Base-by-base conservation (phyloP, 2,888 invertebrate species). In the Ganaspis brasiliensis region DNA sequence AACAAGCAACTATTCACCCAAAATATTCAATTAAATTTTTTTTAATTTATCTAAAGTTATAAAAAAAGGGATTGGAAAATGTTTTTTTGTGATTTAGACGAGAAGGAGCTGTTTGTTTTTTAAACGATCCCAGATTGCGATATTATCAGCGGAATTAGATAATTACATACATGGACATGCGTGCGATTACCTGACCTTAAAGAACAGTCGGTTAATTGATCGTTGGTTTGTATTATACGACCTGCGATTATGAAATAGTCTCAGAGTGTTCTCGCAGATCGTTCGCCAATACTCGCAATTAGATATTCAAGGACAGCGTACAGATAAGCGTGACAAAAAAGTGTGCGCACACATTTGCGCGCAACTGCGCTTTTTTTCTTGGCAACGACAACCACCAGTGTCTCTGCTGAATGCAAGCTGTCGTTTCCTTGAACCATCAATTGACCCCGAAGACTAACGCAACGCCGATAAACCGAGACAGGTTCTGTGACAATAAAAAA, bases 181-280 rank as follows among this genome's bases (percentile, higher is more conserved):
- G 75, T 75, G 78, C 77, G 56, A 74, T 78, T 78, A 77, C 71
- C 78, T 78, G 80, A 80, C 78, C 80, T 75, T 81, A 77, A 72
- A 67, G 80, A 81, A 78, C 82, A 79, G 80, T 79, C 79, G 80
- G 75, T 82, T 84, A 85, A 85, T 85, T 82, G 85, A 79, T 82
- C 82, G 78, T 79, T 80, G 76, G 75, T 74, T n/a, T 57, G 78
- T 77, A 82, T 76, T 81, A 82, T 82, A 82, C 80, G 83, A 81
- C 79, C 79, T 79, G 73, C 73, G 78, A 84, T 85, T 85, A 84
- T 84, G 75, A 86, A 86, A 86, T 85, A 82, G 81, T 79, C 52
- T 26, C 40, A 45, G 26, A 16, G 49, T 82, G 80, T 78, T 81
- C 78, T 78, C 76, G 74, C 63, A 35, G 79, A 81, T 81, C 73